Evolutionary conservation across 1,140 invertebrate species (phyloP).

Genomic region (Lucilia sericata): DNA sequence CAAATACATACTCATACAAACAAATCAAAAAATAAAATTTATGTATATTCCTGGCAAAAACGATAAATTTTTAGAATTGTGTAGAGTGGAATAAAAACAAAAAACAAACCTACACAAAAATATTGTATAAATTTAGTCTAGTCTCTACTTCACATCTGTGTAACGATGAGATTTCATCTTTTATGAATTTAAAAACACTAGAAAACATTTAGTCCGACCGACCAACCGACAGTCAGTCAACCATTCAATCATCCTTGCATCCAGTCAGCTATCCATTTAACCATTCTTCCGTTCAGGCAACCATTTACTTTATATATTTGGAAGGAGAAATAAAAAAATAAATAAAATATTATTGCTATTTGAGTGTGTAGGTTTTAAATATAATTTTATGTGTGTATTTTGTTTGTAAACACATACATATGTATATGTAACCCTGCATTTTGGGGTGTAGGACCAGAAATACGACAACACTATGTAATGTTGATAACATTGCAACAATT

Average conservation of each 20-base stretch:
- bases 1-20: not conserved
- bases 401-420: not conserved
- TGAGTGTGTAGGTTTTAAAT: too few species aligned
- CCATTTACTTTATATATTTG: not conserved
- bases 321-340: not conserved
- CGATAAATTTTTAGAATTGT: not conserved
- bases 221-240: not conserved
- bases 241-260: not conserved
- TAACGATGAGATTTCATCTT: not conserved
- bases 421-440: not conserved
- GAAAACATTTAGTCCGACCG: not conserved
- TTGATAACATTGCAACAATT: too few species aligned
- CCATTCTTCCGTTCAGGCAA: not conserved
- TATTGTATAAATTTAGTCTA: not conserved
- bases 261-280: not conserved
- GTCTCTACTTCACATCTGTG: too few species aligned
- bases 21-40: not conserved
- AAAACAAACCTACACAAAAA: not conserved
- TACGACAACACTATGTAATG: too few species aligned
- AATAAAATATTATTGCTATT: not conserved
- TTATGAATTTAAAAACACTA: slow-evolving; percentile 3
- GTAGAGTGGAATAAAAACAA: not conserved
- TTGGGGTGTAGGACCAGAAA: too few species aligned
- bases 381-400: not conserved
- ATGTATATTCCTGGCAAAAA: not conserved